Conservation (phyloP, 2,113 vertebrate species). For the Periophthalmus modestus region DNA sequence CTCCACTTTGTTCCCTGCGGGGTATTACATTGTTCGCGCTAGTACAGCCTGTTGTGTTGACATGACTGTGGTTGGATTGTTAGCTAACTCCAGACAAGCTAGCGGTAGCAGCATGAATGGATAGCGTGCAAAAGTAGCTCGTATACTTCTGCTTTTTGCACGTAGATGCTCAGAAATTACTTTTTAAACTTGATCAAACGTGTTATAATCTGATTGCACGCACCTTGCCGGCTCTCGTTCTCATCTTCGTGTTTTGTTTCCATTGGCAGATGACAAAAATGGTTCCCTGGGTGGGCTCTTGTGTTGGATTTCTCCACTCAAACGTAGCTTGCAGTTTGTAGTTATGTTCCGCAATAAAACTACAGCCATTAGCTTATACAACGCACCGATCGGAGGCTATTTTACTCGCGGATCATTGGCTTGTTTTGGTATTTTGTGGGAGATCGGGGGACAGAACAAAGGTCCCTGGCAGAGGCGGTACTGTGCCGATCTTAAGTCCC, state of each 20-base stretch:
- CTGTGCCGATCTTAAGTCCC: constrained; percentile 73
- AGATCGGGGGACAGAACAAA: constrained; percentile 62
- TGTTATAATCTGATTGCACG: constrained; percentile 29
- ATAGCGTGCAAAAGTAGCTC: background rate
- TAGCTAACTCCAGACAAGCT: background rate
- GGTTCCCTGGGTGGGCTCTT: constrained; percentile 31
- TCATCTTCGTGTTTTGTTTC: constrained; percentile 68
- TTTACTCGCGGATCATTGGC: constrained; percentile 15
- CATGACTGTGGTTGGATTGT: background rate
- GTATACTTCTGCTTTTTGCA: background rate
- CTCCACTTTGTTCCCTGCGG: background rate
- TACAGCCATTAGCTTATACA: background rate
- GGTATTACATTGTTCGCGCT: background rate
- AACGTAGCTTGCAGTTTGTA: background rate
- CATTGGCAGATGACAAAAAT: constrained; percentile 57
- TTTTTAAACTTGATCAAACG: background rate
- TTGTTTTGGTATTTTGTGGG: constrained; percentile 14
- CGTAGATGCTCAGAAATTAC: background rate
- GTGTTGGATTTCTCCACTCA: constrained; percentile 24
- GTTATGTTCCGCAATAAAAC: constrained; percentile 19
- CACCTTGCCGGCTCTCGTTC: constrained; percentile 70
- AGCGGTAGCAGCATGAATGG: background rate
- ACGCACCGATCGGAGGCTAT: background rate
- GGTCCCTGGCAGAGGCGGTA: constrained; percentile 75
- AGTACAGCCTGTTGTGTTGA: background rate